A percentile compares a stretch with the other conserved stretches of the same genome.
Evolutionary conservation across 2,113 vertebrate species (phyloP).

Genomic region (Turdus rufiventris): DNA sequence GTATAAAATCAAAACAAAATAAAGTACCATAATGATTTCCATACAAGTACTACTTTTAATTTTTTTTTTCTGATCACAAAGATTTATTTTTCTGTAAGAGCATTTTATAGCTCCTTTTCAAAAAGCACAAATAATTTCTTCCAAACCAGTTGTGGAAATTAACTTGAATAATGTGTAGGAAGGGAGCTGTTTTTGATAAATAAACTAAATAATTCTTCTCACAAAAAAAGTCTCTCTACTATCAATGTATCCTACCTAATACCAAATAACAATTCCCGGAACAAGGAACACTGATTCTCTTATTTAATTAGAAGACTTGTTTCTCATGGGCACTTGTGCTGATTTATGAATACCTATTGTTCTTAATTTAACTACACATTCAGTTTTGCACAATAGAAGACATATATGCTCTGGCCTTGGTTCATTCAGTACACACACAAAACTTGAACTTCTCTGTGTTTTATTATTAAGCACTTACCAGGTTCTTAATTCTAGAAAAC

Average conservation of each 20-base stretch:
- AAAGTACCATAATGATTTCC: background rate
- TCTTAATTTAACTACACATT: constrained; percentile 63
- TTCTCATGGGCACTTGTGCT: constrained; percentile 57
- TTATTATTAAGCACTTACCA: background rate
- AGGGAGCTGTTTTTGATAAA: background rate
- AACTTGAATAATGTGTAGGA: background rate
- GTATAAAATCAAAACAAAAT: background rate
- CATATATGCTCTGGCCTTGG: background rate
- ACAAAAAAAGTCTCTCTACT: background rate
- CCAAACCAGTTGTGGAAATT: background rate
- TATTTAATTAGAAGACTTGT: constrained; percentile 69
- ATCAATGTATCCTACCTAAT: constrained; percentile 14
- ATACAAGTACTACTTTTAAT: background rate
- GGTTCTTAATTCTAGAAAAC: background rate
- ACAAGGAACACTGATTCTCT: constrained; percentile 56
- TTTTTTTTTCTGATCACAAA: background rate
- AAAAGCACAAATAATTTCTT: background rate
- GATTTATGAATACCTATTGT: constrained; percentile 72
- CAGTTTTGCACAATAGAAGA: constrained; percentile 59
- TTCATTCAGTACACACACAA: background rate
- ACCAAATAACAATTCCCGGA: constrained; percentile 62
- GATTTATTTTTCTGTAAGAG: background rate
- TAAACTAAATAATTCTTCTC: background rate
- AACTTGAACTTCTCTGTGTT: background rate
- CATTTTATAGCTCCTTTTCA: background rate